These are phyloP conservation scores for Deilephila porcellus DNA, from an alignment of 2,888 invertebrate species.

Conservation along the genomic window DNA sequence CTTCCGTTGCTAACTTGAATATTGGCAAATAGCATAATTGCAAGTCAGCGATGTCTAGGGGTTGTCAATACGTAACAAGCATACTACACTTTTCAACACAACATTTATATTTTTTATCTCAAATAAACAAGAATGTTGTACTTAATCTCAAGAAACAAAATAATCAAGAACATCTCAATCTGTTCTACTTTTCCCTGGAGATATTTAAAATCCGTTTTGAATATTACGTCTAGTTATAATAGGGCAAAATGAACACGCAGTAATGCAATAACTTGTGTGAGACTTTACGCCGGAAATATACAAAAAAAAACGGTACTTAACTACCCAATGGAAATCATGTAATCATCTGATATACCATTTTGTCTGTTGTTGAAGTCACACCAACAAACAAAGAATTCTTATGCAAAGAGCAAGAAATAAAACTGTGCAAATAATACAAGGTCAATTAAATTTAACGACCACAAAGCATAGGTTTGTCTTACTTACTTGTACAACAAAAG, in stretches of 20 bases:
- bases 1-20: no score
- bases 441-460: constrained; percentile 35
- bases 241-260: not conserved
- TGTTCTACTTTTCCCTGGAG: no score
- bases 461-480: constrained; percentile 34
- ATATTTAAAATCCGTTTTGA: no score
- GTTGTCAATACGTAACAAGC: no score
- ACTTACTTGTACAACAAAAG: constrained; percentile 76
- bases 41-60: no score
- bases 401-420: not conserved
- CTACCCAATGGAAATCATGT: not conserved
- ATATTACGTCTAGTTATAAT: not conserved
- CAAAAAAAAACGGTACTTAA: not conserved
- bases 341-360: not conserved
- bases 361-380: not conserved
- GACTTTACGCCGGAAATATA: constrained; percentile 8
- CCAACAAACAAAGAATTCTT: not conserved
- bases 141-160: no score
- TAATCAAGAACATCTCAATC: no score
- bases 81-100: no score
- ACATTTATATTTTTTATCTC: no score
- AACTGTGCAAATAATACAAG: constrained; percentile 39
- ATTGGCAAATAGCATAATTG: no score
- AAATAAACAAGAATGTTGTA: no score
- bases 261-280: constrained; percentile 12